Conservation (phyloP, 1,140 invertebrate species). For the Condylostylus longicornis region DNA sequence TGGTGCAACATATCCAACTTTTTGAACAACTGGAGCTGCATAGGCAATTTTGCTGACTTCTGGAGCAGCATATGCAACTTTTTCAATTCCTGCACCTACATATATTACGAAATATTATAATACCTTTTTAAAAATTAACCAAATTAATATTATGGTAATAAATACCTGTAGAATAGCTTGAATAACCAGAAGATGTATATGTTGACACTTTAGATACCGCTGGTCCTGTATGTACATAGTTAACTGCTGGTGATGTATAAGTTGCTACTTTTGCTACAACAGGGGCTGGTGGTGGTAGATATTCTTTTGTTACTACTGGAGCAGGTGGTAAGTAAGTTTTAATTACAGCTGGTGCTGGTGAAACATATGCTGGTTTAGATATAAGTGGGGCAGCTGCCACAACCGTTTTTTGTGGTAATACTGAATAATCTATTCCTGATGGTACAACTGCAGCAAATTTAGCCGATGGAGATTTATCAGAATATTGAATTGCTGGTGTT, state of each 20-base stretch:
- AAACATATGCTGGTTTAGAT: conserved; percentile 8
- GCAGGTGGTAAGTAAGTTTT: conserved; percentile 7
- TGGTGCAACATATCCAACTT: conserved; percentile 9
- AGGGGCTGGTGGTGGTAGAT: conserved; percentile 15
- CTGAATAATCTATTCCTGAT: conserved; percentile 22
- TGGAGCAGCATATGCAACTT: conserved; percentile 7
- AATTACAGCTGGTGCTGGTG: conserved; percentile 8
- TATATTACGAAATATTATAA: too few relatives aligned
- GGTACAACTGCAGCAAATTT: conserved; percentile 25
- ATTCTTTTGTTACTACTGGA: conserved; percentile 4
- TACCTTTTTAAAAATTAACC: too few relatives aligned
- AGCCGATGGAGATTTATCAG: conserved; percentile 26
- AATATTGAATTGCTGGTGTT: conserved; percentile 15
- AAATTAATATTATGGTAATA: too few relatives aligned
- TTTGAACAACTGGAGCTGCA: conserved; percentile 6
- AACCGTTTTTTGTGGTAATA: conserved; percentile 7
- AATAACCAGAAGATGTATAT: conserved; percentile 18
- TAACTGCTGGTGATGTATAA: conserved; percentile 9
- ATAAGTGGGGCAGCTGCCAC: conserved; percentile 14
- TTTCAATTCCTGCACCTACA: too few relatives aligned
- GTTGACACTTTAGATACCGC: conserved; percentile 23
- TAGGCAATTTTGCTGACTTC: conserved; percentile 11
- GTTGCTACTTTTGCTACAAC: conserved; percentile 19
- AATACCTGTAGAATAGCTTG: conserved; percentile 10
- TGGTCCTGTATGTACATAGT: conserved; percentile 15